Conservation (phyloP, 2,797 vertebrate species). For the Percopsis omiscomaycus region DNA sequence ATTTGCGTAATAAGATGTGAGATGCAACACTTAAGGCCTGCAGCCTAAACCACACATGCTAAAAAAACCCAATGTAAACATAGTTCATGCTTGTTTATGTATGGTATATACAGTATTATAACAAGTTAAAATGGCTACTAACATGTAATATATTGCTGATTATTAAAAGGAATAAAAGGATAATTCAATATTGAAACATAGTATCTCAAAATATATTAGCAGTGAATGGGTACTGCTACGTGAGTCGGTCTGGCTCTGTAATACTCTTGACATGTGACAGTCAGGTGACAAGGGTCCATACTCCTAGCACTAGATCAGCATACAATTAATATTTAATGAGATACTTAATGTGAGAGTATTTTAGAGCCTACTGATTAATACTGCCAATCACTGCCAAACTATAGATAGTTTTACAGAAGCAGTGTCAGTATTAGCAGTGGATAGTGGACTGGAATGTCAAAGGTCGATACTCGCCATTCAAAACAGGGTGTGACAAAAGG, state of each 20-base stretch:
- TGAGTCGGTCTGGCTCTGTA: slow-evolving; percentile 35
- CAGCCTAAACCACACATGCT: slow-evolving; percentile 49
- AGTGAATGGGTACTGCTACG: neutral
- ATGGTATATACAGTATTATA: slow-evolving; percentile 10
- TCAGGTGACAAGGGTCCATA: slow-evolving; percentile 30
- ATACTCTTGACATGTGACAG: slow-evolving; percentile 14
- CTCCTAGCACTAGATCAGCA: neutral
- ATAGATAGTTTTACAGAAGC: neutral
- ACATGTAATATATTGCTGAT: too few species aligned
- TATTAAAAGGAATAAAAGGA: too few species aligned
- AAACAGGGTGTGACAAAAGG: slow-evolving; percentile 39
- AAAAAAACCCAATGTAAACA: slow-evolving; percentile 22
- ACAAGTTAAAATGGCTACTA: slow-evolving; percentile 5
- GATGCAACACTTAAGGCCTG: slow-evolving; percentile 56
- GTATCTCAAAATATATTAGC: slow-evolving; percentile 15
- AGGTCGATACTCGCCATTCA: slow-evolving; percentile 44
- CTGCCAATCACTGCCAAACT: neutral
- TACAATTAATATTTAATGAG: slow-evolving; percentile 25
- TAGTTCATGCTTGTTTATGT: slow-evolving; percentile 9
- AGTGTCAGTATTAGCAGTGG: neutral
- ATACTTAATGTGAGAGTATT: too few species aligned
- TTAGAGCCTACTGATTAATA: neutral
- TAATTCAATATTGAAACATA: neutral
- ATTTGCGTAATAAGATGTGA: slow-evolving; percentile 62
- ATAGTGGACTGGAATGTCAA: slow-evolving; percentile 39